A percentile compares a stretch with the other conserved stretches of the same genome.
phyloP scores from a whole-genome alignment of 2,797 vertebrate genomes.

The Anabacerthia variegaticeps region DNA sequence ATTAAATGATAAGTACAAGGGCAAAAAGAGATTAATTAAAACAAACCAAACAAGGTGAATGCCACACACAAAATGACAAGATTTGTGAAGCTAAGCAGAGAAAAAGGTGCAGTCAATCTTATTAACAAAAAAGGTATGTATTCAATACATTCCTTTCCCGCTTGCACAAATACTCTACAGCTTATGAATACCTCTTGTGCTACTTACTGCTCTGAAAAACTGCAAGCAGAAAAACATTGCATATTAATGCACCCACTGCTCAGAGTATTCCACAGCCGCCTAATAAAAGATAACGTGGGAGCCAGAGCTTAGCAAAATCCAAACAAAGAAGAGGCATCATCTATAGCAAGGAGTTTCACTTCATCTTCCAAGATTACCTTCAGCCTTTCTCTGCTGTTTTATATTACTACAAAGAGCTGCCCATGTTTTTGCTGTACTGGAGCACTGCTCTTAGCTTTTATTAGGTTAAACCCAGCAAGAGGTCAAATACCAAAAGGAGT shows the following conservation, averaged over 20 bases:
- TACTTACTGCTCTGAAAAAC: constrained; percentile 20
- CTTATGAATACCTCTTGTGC: constrained; percentile 17
- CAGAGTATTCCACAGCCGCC: background rate
- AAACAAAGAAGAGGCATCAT: constrained; percentile 9
- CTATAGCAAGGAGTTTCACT: background rate
- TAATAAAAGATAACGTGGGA: constrained; percentile 11
- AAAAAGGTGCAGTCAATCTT: background rate
- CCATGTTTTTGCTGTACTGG: accelerated
- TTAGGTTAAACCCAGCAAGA: background rate
- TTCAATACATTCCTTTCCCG: constrained; percentile 21
- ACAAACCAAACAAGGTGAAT: constrained; percentile 17
- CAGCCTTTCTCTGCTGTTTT: background rate
- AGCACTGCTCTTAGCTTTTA: background rate
- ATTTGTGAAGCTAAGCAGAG: constrained; percentile 30
- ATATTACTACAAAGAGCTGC: background rate
- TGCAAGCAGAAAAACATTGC: background rate
- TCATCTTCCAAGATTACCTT: background rate
- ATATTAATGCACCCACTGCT: constrained; percentile 17
- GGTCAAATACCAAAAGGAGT: background rate
- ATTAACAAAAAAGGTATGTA: constrained; percentile 18
- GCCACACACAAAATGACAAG: background rate
- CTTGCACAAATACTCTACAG: background rate
- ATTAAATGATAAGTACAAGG: background rate
- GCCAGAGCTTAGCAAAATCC: background rate
- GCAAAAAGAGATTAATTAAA: constrained; percentile 51